Base-by-base conservation (phyloP, 1,140 invertebrate species). In the Bacillus rossius region DNA sequence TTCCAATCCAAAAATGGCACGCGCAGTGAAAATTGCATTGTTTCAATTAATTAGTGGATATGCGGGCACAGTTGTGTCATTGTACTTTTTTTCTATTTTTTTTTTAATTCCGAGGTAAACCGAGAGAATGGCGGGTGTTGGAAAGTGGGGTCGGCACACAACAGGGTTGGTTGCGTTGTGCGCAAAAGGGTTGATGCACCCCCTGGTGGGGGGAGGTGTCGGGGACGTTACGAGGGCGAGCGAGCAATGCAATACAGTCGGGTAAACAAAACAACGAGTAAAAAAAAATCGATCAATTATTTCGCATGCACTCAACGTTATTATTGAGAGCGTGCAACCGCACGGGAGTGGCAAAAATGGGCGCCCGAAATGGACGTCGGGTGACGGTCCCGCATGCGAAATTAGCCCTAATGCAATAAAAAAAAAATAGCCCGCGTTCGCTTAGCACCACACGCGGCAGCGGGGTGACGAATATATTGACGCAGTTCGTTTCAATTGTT, bases 21-120 rank as follows among this genome's bases (percentile, higher is more conserved):
- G 29, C 29, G 23, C 25, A 57, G 55, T 47, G 43, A 57, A 57
- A 57, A 57, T 57, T 57, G 55, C 55, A 57, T 57, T 50, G 55
- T 57, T 57, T 57, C 55, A 57, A 57, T 57, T 57, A 57, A 57
- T 57, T 57, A 57, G 55, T 57, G 55, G 55, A 57, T 37, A 37
- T 23, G 43, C 38, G 19, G 29, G 41, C 3, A 22, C 40, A 43
- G 19, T 23, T 42, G 40, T n/a, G 40, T 40, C 17, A 2, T 40
- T 43, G 40, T 40, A 23, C 45, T 55, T 57, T 57, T 53, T 53
- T 53, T 23, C 40, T 42, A 42, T 55, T 55, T 57, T 57, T 53
- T 53, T 53, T 23, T 53, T 42, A 42, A 41, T 54, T 43, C 52
- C 25, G 23, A 34, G 55, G 55, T 57, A 48, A 57, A 57, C 55